Evolutionary conservation across 2,113 vertebrate genomes (phyloP), one percentile per base, ranked within the genome.

Genomic region (Eira barbara): DNA sequence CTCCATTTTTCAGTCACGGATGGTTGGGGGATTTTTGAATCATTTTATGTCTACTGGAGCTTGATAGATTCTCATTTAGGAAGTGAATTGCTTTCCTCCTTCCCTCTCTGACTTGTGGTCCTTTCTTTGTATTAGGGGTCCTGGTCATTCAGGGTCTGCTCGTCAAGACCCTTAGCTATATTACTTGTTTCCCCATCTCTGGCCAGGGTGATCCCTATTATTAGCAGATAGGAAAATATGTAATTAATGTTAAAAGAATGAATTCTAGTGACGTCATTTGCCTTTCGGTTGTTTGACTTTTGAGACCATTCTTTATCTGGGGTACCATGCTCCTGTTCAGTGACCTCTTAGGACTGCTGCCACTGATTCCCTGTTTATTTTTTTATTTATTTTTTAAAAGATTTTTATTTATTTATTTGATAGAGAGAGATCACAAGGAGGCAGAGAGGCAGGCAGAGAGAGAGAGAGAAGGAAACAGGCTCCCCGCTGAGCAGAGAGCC

Each of bases 1-100:
- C 96, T 96, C 93, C 93, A 95, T 98, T 98, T 97, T 95, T 98
- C 95, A 98, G 84, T 94, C 97, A 94, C 31, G 69, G 97, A 97
- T 86, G 91, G 95, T 97, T 97, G 94, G 79, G 86, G 84, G 86
- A 93, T 74, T 98, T 95, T 96, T 91, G 94, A 98, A 97, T 97
- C 82, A 97, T 97, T 98, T 98, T 98, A 97, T 97, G 97, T 95
- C 93, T 63, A 97, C 78, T 42, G 73, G 55, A 97, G 91, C 65
- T 93, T 92, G 95, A 91, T 63, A 91, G 95, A 65, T 98, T 97
- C 95, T 94, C 85, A 91, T 98, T 59, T 89, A 57, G 92, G 91
- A 98, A 96, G 84, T 55, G 45, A 67, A 57, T 98, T 36, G 27
- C 14, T 76, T 61, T 65, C 71, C 21, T 96, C 13, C 86, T 23